These are phyloP conservation scores for Dexiosoma caninum DNA, from an alignment of 2,888 invertebrate genomes.

Conservation along the genomic window DNA sequence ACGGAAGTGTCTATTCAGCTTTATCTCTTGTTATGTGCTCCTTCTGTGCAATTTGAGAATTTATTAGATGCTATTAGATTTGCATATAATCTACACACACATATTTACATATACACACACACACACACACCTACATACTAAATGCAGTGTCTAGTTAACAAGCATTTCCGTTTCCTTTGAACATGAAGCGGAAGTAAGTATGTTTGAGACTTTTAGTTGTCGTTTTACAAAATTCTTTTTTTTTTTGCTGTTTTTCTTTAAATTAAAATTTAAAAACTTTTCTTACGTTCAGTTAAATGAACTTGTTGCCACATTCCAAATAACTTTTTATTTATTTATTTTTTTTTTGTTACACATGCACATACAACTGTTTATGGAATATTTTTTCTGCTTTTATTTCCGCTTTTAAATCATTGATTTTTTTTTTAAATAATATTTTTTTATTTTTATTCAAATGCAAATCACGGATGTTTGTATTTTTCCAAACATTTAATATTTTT, in stretches of 20 bases:
- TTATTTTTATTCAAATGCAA: slow-evolving; percentile 25
- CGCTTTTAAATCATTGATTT: background rate
- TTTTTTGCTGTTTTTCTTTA: background rate
- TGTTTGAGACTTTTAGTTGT: background rate
- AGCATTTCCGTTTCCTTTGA: slow-evolving; percentile 57
- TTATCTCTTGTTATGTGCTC: background rate
- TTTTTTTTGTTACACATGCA: too few species aligned
- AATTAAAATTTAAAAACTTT: background rate
- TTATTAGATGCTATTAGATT: slow-evolving; percentile 32
- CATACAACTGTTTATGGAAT: too few species aligned
- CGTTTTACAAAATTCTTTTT: background rate
- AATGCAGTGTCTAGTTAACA: slow-evolving; percentile 33
- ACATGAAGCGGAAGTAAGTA: slow-evolving; percentile 38
- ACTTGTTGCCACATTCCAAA: background rate
- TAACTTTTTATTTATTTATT: background rate
- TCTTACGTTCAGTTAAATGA: too few species aligned
- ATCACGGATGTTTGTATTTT: slow-evolving; percentile 50
- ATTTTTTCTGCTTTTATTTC: slow-evolving; percentile 17
- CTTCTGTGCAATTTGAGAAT: slow-evolving; percentile 1
- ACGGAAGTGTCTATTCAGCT: slow-evolving; percentile 22
- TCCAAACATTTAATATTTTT: slow-evolving; percentile 43
- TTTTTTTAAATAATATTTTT: background rate
- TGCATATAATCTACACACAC: background rate
- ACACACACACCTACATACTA: background rate
- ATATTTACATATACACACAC: background rate